phyloP scores from a whole-genome alignment of 1,140 invertebrate species.

The Caenorhabditis inopinata region DNA sequence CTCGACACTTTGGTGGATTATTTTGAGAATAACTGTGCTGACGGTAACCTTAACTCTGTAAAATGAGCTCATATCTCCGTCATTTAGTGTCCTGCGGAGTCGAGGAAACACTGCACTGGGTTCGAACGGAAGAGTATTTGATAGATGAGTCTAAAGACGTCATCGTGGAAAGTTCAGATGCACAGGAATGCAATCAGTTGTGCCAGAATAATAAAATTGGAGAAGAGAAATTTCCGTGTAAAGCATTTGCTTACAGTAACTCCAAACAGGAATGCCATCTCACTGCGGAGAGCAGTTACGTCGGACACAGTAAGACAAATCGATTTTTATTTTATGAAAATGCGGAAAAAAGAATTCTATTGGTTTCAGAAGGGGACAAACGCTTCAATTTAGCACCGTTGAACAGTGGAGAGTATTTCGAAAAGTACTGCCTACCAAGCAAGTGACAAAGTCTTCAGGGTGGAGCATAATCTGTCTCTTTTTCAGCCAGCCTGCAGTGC shows the following conservation, averaged over 20 bases:
- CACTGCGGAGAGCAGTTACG: conserved; percentile 51
- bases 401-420: conserved; percentile 60
- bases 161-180: conserved; percentile 53
- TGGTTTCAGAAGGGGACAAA: conserved; percentile 5
- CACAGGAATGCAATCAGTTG: conserved; percentile 57
- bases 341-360: neutral
- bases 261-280: conserved; percentile 58
- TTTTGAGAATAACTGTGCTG: conserved; percentile 63
- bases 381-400: conserved; percentile 48
- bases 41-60: conserved; percentile 47
- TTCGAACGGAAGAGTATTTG: conserved; percentile 56
- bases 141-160: conserved; percentile 57
- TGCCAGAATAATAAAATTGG: conserved; percentile 60
- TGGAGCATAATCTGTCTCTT: neutral
- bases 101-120: conserved; percentile 55
- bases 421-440: conserved; percentile 59
- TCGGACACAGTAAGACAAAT: conserved; percentile 37
- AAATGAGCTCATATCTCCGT: neutral
- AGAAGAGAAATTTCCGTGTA: conserved; percentile 59
- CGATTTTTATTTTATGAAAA: neutral
- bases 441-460: no score
- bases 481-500: conserved; percentile 51
- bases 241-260: conserved; percentile 60
- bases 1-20: conserved; percentile 60
- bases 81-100: conserved; percentile 55